Percentiles rank a stretch among this genome's conserved stretches.
These are phyloP conservation scores for Sinosuthora webbiana DNA, from an alignment of 2,113 vertebrate species.

Conservation along the genomic window DNA sequence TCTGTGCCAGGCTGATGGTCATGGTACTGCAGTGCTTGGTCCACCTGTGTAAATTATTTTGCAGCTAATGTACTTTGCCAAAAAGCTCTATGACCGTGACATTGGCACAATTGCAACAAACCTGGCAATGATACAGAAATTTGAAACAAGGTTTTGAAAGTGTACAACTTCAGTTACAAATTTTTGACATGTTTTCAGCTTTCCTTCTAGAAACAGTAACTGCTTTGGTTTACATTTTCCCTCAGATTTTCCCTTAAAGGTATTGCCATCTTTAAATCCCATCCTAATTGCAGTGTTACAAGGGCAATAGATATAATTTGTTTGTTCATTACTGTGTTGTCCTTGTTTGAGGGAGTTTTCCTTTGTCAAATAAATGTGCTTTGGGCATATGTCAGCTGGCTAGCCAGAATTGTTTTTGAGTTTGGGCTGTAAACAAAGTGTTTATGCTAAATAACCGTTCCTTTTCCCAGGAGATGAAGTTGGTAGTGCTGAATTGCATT, in stretches of 20 bases:
- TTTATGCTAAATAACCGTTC: not conserved
- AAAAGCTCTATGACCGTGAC: accelerated
- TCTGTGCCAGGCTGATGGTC: not conserved
- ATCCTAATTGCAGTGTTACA: not conserved
- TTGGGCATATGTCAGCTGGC: not conserved
- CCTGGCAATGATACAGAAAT: not conserved
- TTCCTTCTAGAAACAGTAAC: not conserved
- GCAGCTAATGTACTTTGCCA: not conserved
- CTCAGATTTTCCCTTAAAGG: not conserved
- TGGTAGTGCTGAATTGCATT: not conserved
- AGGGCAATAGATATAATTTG: not conserved
- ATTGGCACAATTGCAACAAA: not conserved
- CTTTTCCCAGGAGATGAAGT: not conserved
- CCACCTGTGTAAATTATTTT: not conserved
- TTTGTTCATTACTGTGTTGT: not conserved
- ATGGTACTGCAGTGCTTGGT: not conserved
- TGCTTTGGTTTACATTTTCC: not conserved
- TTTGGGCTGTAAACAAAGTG: not conserved
- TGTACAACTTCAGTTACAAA: not conserved
- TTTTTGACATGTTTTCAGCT: not conserved
- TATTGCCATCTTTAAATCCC: not conserved
- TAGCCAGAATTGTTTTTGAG: not conserved
- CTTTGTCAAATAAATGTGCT: not conserved
- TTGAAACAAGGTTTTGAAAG: not conserved
- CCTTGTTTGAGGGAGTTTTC: not conserved